Base-by-base conservation (phyloP, 92 coral and sea anemone species). In the Metridium senile region DNA sequence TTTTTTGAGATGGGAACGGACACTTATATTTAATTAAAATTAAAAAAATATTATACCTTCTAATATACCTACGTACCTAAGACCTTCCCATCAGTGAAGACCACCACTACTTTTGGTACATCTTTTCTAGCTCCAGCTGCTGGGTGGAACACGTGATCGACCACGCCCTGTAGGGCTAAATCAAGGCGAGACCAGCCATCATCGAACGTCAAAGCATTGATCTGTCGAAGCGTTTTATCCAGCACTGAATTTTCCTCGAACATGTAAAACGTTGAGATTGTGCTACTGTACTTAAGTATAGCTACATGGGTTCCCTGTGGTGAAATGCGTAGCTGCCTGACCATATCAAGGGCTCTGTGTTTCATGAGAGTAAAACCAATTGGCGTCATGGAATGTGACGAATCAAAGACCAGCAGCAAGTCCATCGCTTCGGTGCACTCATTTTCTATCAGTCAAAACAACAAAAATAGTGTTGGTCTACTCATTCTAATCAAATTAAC, bases 151-250 rank as follows among this genome's bases (percentile, higher is more conserved):
- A 87, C 81, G 34, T 71, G 86, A 22, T 76, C 71, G 33, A 34
- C 83, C 25, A 70, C 83, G 2, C 71, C 81, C 43, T 65, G 56
- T 49, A 87, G 33, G 34, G 83, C 91, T 11, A 82, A 62, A 67
- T 87, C 91, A 22, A 80, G 70, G 29, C 87, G 91, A 26, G 91
- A 77, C 83, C 80, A 87, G 22, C 77, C 84, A 26, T 72, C 46
- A 39, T 72, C 87, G 53, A 70, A 82, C 39, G 52, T 53, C 43
- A 87, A 33, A 30, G 51, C 53, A 0, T 26, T 43, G 11, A 87
- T 23, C 66, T 73, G 85, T 54, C 45, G 52, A 16, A 54, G 70
- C 0, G 84, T 63, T 58, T 82, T 80, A 1, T 52, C 75, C 26
- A 35, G 67, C 23, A 51, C 72, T 4, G 77, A 72, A 29, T 76